Evolutionary conservation across 2,888 invertebrate genomes (phyloP), one percentile per base, ranked within the genome.

Genomic region (Apamea monoglypha): DNA sequence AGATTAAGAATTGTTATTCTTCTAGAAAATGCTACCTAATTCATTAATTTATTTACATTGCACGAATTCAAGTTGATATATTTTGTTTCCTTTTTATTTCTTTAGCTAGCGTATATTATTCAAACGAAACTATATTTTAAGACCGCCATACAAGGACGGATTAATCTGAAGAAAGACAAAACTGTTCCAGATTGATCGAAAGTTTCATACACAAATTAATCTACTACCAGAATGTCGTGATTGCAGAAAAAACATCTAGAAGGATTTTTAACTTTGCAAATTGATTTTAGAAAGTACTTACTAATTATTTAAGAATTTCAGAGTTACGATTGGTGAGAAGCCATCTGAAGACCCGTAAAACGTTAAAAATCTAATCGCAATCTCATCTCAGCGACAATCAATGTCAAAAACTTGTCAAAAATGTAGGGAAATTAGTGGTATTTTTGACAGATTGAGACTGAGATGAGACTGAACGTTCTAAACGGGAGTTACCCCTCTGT

Each of bases 11-110:
- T 67, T 40, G 29, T 50, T n/a, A n/a, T n/a, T n/a, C 25, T 47
- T 59, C 6, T 29, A 80, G 1, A 50, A 79, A 79, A 14, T 50
- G 47, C 79, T 10, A 47, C 25, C 14, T 56, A 36, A 66, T 40
- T 40, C 0, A 40, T 47, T 56, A 25, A 66, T 66, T 64, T 29
- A 76, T 36, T 50, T n/a, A 70, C n/a, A 18, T 3, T 12, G 25
- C 18, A 67, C 10, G 25, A 16, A 29, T 29, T 44, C 29, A 25
- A 32, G 3, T 25, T 47, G 44, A 29, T 29, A 12, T 18, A 44
- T 68, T 44, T 40, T 66, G 64, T 36, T 66, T 40, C 1, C 10
- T 44, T 44, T 44, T 72, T 44, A 3, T 66, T 44, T 21, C 25
- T 25, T 3, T 16, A 29, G 10, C 25, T 66, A 32, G 53, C 29